Evolutionary conservation across 2,888 invertebrate species (phyloP).

Genomic region (Bugulina stolonifera): DNA sequence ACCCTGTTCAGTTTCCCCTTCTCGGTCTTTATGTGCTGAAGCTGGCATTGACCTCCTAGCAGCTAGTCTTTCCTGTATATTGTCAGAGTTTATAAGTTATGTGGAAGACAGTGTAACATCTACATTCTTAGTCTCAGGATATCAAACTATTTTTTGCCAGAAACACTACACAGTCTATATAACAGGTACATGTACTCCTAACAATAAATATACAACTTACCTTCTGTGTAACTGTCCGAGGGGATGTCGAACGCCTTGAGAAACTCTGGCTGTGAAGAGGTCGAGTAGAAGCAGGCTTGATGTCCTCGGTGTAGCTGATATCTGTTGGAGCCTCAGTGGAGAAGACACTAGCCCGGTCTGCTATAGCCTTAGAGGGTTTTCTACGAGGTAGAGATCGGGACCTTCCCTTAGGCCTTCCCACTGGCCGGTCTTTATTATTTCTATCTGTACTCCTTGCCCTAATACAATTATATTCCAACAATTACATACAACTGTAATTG

Average conservation of each 20-base stretch:
- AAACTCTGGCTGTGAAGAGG: no score
- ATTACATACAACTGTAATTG: no score
- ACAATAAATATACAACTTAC: no score
- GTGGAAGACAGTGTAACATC: no score
- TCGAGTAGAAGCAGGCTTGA: not conserved
- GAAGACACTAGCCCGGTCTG: conserved; percentile 8
- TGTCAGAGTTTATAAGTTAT: no score
- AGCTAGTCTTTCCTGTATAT: conserved; percentile 3
- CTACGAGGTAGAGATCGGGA: conserved; percentile 6
- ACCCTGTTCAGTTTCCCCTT: not conserved
- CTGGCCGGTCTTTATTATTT: not conserved
- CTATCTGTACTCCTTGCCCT: conserved; percentile 16
- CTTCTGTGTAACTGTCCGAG: conserved; percentile 20
- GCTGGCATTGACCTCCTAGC: conserved; percentile 9
- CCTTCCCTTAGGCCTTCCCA: conserved; percentile 4
- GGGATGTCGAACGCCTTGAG: not conserved
- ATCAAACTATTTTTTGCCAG: no score
- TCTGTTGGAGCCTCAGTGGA: not conserved
- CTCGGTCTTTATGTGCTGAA: not conserved
- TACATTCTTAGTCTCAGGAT: no score
- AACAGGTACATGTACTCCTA: no score
- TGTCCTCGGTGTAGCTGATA: not conserved
- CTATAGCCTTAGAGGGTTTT: conserved; percentile 12
- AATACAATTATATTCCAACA: no score
- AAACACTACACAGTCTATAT: no score